Conservation (phyloP, 2,113 vertebrate species). For the Coregonus clupeaformis region DNA sequence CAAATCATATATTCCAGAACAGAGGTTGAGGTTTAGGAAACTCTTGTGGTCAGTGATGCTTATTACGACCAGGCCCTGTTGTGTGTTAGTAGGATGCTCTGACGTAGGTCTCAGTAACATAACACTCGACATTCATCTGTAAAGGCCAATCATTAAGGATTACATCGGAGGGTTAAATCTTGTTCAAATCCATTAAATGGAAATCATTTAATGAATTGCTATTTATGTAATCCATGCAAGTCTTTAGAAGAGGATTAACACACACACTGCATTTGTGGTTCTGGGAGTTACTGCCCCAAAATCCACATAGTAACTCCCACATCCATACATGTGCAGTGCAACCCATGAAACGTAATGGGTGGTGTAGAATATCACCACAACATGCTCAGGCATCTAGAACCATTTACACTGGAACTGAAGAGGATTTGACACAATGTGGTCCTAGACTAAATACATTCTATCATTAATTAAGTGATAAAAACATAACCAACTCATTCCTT, state of each 20-base stretch:
- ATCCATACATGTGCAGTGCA: background rate
- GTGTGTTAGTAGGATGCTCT: background rate
- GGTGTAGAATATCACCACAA: background rate
- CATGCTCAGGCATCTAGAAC: background rate
- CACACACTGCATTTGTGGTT: too few relatives aligned
- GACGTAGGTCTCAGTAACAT: background rate
- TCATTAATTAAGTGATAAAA: too few relatives aligned
- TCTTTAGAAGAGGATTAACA: background rate
- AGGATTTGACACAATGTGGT: too few relatives aligned
- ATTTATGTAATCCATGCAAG: background rate
- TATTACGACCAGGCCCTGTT: slow-evolving; percentile 29
- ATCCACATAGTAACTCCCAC: too few relatives aligned
- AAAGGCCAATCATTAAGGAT: slow-evolving; percentile 1
- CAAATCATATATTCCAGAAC: slow-evolving; percentile 9
- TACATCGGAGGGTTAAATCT: slow-evolving; percentile 21
- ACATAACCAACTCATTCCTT: too few relatives aligned
- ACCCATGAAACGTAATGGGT: background rate
- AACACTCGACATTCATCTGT: background rate
- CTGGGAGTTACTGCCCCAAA: too few relatives aligned
- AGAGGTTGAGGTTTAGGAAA: slow-evolving; percentile 3
- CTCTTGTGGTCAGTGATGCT: too few relatives aligned
- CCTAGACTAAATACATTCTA: too few relatives aligned
- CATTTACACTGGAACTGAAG: background rate
- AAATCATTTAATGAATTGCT: slow-evolving; percentile 25
- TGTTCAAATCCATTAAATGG: background rate